These are phyloP conservation scores for Gavia stellata DNA, from an alignment of 2,113 vertebrate genomes.

Conservation along the genomic window DNA sequence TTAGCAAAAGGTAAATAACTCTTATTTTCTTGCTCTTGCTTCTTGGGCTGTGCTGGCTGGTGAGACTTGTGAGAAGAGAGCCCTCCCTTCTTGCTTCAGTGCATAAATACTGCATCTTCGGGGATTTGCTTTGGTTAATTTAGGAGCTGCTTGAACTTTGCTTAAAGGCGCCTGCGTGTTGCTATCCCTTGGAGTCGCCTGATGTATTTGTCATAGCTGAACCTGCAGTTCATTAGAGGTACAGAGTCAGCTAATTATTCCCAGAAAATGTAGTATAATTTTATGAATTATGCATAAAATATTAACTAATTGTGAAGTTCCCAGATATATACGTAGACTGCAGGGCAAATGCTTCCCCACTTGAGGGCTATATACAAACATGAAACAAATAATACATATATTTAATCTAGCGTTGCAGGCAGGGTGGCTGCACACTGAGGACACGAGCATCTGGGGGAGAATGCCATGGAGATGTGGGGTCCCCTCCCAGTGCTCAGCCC, in stretches of 20 bases:
- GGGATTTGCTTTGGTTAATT: conserved; percentile 59
- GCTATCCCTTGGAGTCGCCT: conserved; percentile 14
- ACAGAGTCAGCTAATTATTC: conserved; percentile 62
- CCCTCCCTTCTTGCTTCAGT: conserved; percentile 17
- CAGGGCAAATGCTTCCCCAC: conserved; percentile 20
- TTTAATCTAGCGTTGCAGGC: background rate
- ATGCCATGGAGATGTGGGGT: rapidly evolving
- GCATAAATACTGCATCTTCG: conserved; percentile 51
- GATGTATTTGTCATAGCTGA: conserved; percentile 42
- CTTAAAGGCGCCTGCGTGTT: conserved; percentile 55
- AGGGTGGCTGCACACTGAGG: background rate
- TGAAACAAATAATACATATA: background rate
- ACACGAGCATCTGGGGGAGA: background rate
- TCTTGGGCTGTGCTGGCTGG: background rate
- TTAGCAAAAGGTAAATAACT: conserved; percentile 1
- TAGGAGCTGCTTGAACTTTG: conserved; percentile 66
- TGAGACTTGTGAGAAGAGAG: conserved; percentile 3
- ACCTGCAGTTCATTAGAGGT: conserved; percentile 63
- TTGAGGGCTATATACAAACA: background rate
- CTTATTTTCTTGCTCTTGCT: conserved; percentile 5
- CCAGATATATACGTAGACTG: background rate
- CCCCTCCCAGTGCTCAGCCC: background rate
- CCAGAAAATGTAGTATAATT: conserved; percentile 52
- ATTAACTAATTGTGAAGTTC: conserved; percentile 50
- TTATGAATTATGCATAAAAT: conserved; percentile 65